Base-by-base conservation (phyloP, 1,140 invertebrate genomes). In the Papilio xuthus region DNA sequence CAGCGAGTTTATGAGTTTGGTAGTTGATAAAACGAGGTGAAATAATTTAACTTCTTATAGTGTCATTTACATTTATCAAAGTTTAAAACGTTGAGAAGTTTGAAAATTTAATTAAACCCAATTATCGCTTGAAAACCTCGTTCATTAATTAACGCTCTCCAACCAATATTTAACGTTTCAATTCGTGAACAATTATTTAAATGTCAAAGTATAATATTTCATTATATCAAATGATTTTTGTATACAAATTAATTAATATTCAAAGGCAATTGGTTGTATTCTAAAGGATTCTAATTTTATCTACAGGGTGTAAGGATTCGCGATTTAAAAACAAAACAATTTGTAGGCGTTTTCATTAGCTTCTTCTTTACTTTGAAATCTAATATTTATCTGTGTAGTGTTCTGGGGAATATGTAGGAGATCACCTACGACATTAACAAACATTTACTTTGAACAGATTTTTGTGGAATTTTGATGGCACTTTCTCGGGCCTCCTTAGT, bases 41-140 rank as follows among this genome's bases (percentile, higher is more conserved):
- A 60, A 60, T 60, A 23, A 60, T 9, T 60, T 60, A 10, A 23
- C 20, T 26, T 60, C 20, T 23, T 26, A 60, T 23, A 13, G 10
- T 4, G 20, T 60, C 4, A 60, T 10, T 12, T 4, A 50, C 47
- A 15, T 13, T 10, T 26, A 12, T 23, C 23, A 23, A 12, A 60
- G 23, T 23, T 26, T 60, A 60, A 60, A 60, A 26, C 9, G 26
- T 7, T 23, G 53, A 23, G 20, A 60, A 60, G 10, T 60, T 60
- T 60, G 56, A 50, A 50, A 50, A 60, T 60, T 60, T 60, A 23
- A 60, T 60, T 60, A 60, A 23, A 23, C 10, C 56, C 56, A 60
- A 60, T 60, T 60, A 26, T 60, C 23, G 56, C 2, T 10, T 60
- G 56, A 26, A 60, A 60, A 60, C 23, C 56, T 13, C 56, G 20